Evolutionary conservation across 2,797 vertebrate genomes (phyloP).

Genomic region (Sebastes taczanowskii): DNA sequence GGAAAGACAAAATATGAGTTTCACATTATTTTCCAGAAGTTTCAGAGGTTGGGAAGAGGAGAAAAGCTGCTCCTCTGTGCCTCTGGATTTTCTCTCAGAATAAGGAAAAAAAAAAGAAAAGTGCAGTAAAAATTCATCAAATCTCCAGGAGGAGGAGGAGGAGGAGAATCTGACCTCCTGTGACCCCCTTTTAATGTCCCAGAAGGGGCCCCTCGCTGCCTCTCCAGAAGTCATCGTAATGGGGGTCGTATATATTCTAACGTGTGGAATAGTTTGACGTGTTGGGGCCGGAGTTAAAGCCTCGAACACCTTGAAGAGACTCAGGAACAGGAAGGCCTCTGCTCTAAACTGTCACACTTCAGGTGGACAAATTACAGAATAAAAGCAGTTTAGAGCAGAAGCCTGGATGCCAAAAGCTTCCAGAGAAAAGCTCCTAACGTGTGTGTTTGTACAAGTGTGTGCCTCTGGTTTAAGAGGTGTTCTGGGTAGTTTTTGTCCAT

Average conservation of each 20-base stretch:
- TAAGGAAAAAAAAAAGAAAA: not conserved
- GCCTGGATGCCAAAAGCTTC: not conserved
- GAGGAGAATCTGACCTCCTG: slow-evolving; percentile 17
- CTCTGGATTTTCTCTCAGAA: slow-evolving; percentile 44
- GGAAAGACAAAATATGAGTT: slow-evolving; percentile 71
- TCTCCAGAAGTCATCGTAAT: slow-evolving; percentile 1
- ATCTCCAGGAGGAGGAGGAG: not conserved
- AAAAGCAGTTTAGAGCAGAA: not conserved
- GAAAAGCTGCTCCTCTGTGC: slow-evolving; percentile 11
- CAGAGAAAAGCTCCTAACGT: not conserved
- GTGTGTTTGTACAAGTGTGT: not conserved
- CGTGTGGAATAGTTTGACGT: slow-evolving; percentile 14
- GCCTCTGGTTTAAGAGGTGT: slow-evolving; percentile 68
- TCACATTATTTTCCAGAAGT: slow-evolving; percentile 66
- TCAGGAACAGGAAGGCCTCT: not conserved
- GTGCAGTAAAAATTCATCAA: slow-evolving; percentile 15
- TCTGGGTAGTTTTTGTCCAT: slow-evolving; percentile 79
- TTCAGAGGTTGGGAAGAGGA: slow-evolving; percentile 26
- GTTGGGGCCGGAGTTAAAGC: not conserved
- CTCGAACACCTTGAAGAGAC: slow-evolving; percentile 10
- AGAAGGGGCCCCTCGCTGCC: not conserved
- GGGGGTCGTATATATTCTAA: slow-evolving; percentile 1
- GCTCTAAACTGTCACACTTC: not conserved
- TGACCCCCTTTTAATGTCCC: slow-evolving; percentile 5
- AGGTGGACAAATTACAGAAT: not conserved